These are phyloP conservation scores for Cynodonichthys magdalenae DNA, from an alignment of 2,797 vertebrate genomes.

Conservation along the genomic window DNA sequence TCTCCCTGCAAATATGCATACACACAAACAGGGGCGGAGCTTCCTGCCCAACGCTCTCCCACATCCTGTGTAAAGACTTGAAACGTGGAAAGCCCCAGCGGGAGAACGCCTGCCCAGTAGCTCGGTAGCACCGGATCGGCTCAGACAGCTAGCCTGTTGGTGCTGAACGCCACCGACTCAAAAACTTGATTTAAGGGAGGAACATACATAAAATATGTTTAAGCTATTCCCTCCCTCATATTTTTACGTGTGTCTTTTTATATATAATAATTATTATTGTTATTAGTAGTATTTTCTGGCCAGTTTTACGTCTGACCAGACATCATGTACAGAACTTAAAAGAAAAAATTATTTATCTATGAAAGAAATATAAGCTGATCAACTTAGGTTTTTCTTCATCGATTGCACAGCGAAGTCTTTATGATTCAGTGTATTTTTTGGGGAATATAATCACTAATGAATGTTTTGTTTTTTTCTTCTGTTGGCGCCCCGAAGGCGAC, in stretches of 20 bases:
- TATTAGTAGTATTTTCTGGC: slow-evolving; percentile 75
- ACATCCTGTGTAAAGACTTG: slow-evolving; percentile 83
- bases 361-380: slow-evolving; percentile 84
- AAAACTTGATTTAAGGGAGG: slow-evolving; percentile 78
- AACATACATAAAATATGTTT: slow-evolving; percentile 69
- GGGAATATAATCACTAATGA: slow-evolving; percentile 87
- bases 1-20: slow-evolving; percentile 77
- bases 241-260: slow-evolving; percentile 78
- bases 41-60: slow-evolving; percentile 69
- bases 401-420: slow-evolving; percentile 80
- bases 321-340: slow-evolving; percentile 82
- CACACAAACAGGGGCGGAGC: slow-evolving; percentile 62
- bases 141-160: slow-evolving; percentile 71
- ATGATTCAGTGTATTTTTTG: slow-evolving; percentile 79
- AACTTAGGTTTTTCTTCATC: slow-evolving; percentile 78
- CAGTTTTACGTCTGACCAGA: slow-evolving; percentile 79
- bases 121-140: slow-evolving; percentile 75
- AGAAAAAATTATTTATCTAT: slow-evolving; percentile 80
- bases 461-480: slow-evolving; percentile 70
- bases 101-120: slow-evolving; percentile 73
- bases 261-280: slow-evolving; percentile 58
- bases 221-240: slow-evolving; percentile 76
- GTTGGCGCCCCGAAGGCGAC: slow-evolving; percentile 37
- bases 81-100: slow-evolving; percentile 72
- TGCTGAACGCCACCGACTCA: slow-evolving; percentile 75